phyloP scores from a whole-genome alignment of 2,113 vertebrate species.

The Colinus virginianus region DNA sequence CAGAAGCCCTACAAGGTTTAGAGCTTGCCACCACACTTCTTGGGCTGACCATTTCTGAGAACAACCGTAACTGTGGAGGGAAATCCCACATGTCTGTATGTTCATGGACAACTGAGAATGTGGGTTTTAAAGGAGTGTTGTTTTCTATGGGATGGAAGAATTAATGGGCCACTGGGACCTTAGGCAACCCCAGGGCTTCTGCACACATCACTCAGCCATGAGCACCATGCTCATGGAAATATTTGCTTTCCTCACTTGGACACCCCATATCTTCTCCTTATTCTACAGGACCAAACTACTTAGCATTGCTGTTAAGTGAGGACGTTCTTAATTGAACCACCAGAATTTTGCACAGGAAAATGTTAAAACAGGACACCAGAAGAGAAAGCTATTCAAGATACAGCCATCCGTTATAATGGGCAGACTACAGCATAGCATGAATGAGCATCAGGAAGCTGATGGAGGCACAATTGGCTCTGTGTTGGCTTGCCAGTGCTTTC shows the following conservation, averaged over 20 bases:
- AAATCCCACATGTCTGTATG: background rate
- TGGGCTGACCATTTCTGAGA: background rate
- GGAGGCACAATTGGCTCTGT: background rate
- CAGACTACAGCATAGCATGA: background rate
- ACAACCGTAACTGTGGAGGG: background rate
- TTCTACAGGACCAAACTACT: background rate
- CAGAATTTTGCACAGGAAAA: background rate
- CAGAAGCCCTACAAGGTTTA: background rate
- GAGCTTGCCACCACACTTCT: background rate
- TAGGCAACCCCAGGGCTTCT: background rate
- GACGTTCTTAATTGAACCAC: constrained; percentile 20
- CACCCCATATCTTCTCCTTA: background rate
- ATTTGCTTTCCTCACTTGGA: background rate
- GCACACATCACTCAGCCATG: background rate
- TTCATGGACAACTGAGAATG: accelerated
- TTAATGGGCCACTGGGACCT: background rate
- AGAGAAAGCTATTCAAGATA: constrained; percentile 6
- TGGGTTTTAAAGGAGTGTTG: background rate
- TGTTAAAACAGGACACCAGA: background rate
- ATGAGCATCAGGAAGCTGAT: constrained; percentile 3
- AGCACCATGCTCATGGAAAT: background rate
- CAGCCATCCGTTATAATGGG: background rate
- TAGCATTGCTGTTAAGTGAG: background rate
- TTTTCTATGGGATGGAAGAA: background rate
- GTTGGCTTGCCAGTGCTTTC: background rate